Base-by-base conservation (phyloP, 2,888 invertebrate genomes). In the Herminia tarsipennalis region DNA sequence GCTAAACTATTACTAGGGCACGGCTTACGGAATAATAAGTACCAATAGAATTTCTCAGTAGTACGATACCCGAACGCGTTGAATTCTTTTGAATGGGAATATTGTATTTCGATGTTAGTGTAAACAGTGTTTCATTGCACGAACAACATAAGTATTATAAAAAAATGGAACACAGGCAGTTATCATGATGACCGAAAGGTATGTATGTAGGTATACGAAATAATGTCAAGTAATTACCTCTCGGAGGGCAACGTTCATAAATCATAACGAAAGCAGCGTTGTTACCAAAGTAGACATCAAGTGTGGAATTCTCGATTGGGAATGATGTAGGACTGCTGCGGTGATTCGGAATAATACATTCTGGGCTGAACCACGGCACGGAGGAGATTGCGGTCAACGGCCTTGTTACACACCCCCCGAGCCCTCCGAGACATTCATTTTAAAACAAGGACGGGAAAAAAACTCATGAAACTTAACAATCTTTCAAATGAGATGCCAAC, bases 231-330 rank as follows among this genome's bases (percentile, higher is more conserved):
- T 77, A 83, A 83, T 83, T 81, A 80, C 70, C 51, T 66, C 55
- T 66, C 69, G 67, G 51, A 62, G 66, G 63, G 48, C 35, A 42
- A 47, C 48, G 63, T 40, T 76, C 78, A 78, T 87, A 86, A 88
- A 88, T 88, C 83, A 88, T 83, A 83, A 82, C 78, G 83, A 86
- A 87, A 87, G 82, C 79, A 81, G 73, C 70, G 69, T 63, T 64
- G 71, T 75, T 75, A 76, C 78, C 76, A 75, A 88, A 81, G 84
- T 86, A 86, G 88, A 85, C 75, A 81, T 88, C 85, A 83, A 73
- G 78, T 77, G 77, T 81, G 86, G 81, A 88, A 86, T 88, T 83
- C 78, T 76, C 78, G 76, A 88, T 85, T 80, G 82, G 74, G 77
- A 76, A 81, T 83, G 81, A 83, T 84, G 81, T 75, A 83, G 85